Conservation (phyloP, 37 sponge, comb jelly and placozoan genomes). For the Bolinopsis microptera region DNA sequence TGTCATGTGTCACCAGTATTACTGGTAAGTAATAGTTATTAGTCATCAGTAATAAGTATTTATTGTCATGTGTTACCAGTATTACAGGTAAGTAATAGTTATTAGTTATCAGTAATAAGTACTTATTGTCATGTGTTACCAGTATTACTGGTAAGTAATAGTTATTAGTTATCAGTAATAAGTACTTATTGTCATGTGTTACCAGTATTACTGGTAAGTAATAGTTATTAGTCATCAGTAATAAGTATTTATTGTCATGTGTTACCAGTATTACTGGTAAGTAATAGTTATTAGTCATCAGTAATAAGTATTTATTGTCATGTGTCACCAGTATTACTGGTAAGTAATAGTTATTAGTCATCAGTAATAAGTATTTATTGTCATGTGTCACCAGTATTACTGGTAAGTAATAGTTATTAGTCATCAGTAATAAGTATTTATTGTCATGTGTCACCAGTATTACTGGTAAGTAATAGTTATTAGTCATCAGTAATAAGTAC, state of each 20-base stretch:
- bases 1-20: background rate
- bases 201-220: constrained; percentile 10
- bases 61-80: background rate
- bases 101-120: too few species aligned
- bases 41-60: background rate
- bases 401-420: too few species aligned
- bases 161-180: too few species aligned
- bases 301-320: too few species aligned
- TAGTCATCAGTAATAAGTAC: too few species aligned
- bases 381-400: constrained; percentile 28
- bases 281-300: background rate
- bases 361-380: background rate
- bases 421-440: background rate
- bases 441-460: constrained; percentile 8
- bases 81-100: constrained; percentile 15
- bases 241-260: too few species aligned
- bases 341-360: too few species aligned
- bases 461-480: too few species aligned
- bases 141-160: constrained; percentile 36
- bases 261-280: background rate
- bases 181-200: too few species aligned
- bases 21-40: too few species aligned
- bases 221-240: too few species aligned
- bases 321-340: background rate
- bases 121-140: background rate